A percentile compares a stretch with the other conserved stretches of the same genome.
Evolutionary conservation across 2,797 vertebrate genomes (phyloP).

Genomic region (Danio kyathit): DNA sequence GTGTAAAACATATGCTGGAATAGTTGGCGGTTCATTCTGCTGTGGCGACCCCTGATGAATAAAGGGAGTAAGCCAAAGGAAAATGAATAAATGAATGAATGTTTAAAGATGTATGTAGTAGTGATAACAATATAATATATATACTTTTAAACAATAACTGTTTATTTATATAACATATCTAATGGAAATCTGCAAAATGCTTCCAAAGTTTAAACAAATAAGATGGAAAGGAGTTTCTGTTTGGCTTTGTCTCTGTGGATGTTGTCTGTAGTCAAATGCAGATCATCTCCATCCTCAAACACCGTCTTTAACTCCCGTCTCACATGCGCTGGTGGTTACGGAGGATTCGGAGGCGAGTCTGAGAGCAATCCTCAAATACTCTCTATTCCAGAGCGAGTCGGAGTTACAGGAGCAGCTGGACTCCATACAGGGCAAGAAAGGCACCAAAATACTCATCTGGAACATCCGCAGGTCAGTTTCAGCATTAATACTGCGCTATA

Average conservation of each 20-base stretch:
- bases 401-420: slow-evolving; percentile 81
- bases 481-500: too few relatives aligned
- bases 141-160: too few relatives aligned
- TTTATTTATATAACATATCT: too few relatives aligned
- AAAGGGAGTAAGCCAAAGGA: too few relatives aligned
- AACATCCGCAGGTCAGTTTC: slow-evolving; percentile 83
- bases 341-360: slow-evolving; percentile 86
- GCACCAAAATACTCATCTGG: slow-evolving; percentile 87
- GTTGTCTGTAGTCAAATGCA: not conserved
- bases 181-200: too few relatives aligned
- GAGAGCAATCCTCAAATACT: slow-evolving; percentile 83
- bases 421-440: slow-evolving; percentile 84
- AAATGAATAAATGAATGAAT: too few relatives aligned
- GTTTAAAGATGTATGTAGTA: too few relatives aligned
- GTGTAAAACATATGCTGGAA: too few relatives aligned
- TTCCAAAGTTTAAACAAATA: too few relatives aligned
- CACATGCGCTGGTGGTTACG: slow-evolving; percentile 83
- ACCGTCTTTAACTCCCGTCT: slow-evolving; percentile 35
- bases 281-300: not conserved
- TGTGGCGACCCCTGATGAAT: too few relatives aligned
- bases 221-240: not conserved
- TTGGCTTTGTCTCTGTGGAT: not conserved
- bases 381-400: slow-evolving; percentile 77
- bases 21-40: too few relatives aligned
- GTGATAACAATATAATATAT: too few relatives aligned